Evolutionary conservation across 2,888 invertebrate genomes (phyloP).

Genomic region (Griposia aprilina): DNA sequence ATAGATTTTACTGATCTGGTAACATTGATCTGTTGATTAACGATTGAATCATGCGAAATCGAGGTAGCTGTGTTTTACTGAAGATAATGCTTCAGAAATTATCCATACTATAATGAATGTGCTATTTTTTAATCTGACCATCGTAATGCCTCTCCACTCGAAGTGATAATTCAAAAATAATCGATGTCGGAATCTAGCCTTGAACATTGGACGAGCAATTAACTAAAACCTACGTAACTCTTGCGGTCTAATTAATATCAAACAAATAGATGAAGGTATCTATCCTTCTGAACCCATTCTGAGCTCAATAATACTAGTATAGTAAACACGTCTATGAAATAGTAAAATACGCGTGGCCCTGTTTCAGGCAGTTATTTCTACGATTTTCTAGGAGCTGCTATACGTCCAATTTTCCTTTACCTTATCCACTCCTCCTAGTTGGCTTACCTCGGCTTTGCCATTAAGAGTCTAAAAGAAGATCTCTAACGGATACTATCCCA

Average conservation of each 20-base stretch:
- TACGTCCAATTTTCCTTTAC: conserved; percentile 28
- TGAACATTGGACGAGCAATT: conserved; percentile 26
- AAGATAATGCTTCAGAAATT: conserved; percentile 23
- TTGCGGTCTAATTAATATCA: conserved; percentile 24
- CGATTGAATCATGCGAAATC: conserved; percentile 21
- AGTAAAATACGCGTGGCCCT: conserved; percentile 32
- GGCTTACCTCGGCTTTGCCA: conserved; percentile 38
- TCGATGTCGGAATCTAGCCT: conserved; percentile 43
- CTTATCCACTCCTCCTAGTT: conserved; percentile 33
- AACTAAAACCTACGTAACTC: conserved; percentile 6
- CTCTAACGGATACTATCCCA: conserved; percentile 18
- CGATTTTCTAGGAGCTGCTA: conserved; percentile 2
- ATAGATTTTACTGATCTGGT: conserved; percentile 40
- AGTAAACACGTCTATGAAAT: conserved; percentile 60
- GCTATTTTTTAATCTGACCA: conserved; percentile 45
- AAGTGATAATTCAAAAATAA: conserved; percentile 46
- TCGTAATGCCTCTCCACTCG: background rate
- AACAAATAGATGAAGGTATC: conserved; percentile 37
- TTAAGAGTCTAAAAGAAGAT: conserved; percentile 31
- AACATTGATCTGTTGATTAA: conserved; percentile 52
- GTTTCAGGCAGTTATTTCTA: conserved; percentile 26
- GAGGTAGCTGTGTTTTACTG: conserved; percentile 21
- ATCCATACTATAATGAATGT: conserved; percentile 24
- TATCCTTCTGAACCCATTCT: conserved; percentile 37
- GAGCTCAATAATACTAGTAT: conserved; percentile 48